A percentile compares a stretch with the other conserved stretches of the same genome.
These are phyloP conservation scores for Parnassius smintheus DNA, from an alignment of 2,888 invertebrate species.

Conservation along the genomic window DNA sequence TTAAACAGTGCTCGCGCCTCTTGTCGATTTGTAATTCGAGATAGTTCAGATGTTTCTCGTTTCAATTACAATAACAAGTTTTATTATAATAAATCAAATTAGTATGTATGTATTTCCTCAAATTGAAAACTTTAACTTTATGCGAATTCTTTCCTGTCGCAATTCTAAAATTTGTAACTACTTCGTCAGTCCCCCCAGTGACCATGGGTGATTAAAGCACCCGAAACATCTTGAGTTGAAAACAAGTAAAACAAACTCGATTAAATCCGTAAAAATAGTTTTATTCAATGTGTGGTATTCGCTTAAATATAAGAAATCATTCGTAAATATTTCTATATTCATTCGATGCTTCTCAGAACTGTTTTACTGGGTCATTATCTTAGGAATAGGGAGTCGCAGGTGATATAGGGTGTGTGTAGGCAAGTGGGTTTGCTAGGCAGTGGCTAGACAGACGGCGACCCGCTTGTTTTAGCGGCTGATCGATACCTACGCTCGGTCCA, in stretches of 20 bases:
- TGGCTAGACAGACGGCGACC: constrained; percentile 62
- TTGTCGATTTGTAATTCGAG: constrained; percentile 74
- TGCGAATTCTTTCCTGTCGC: not conserved
- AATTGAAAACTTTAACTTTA: no score
- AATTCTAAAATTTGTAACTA: not conserved
- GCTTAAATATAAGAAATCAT: no score
- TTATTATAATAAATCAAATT: no score
- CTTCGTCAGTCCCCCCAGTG: not conserved
- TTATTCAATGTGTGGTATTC: no score
- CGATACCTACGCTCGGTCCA: constrained; percentile 64
- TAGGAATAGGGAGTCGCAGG: constrained; percentile 55
- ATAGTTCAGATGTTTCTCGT: constrained; percentile 23
- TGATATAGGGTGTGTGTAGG: constrained; percentile 54
- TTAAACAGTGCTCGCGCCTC: constrained; percentile 69
- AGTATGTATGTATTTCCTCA: no score
- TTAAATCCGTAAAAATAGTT: no score
- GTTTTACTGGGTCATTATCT: constrained; percentile 70
- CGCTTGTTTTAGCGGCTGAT: constrained; percentile 72
- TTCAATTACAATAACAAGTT: not conserved
- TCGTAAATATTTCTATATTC: not conserved
- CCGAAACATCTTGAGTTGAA: no score
- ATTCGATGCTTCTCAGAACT: constrained; percentile 54
- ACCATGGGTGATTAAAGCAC: no score
- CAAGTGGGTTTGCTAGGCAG: constrained; percentile 49
- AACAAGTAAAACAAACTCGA: no score